Base-by-base conservation (phyloP, 2,888 invertebrate species). In the Pelosia muscerda region DNA sequence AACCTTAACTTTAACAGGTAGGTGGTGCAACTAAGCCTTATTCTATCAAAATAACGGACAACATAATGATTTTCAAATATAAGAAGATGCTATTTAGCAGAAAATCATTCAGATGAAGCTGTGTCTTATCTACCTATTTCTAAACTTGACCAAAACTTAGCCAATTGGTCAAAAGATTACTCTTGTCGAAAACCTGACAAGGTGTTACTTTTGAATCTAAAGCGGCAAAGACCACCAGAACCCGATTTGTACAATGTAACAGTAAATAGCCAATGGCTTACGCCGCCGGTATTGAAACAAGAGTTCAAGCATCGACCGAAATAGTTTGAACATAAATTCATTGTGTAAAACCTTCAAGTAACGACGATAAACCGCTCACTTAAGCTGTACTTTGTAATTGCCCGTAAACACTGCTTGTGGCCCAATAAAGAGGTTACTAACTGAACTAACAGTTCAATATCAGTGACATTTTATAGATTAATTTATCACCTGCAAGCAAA, bases 281-380 rank as follows among this genome's bases (percentile, higher is more conserved):
- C 23, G 9, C 59, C 23, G 34, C 57, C 19, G n/a, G 28, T 28
- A 58, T 58, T 34, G 8, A 63, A 15, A 55, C 22, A 25, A 54
- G 22, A 22, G 13, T 22, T 63, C 49, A 53, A 38, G 26, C 63
- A 64, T 64, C 59, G 59, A 63, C 68, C 22, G 13, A 64, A 68
- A 64, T 64, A 64, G 55, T 58, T n/a, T 53, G 60, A 28, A 10
- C 55, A 68, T 60, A 68, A 68, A 68, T 68, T 63, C 38, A 60
- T 68, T 64, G 59, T 54, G 25, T 64, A 54, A 64, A 67, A 67
- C 54, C 28, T 64, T 68, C 63, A 54, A 59, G 63, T 60, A 55
- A 63, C 28, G 26, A 22, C 25, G 26, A 63, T 68, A 63, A 68
- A 68, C 38, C 22, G 28, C 23, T 68, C 63, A 64, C 54, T 67